Base-by-base conservation (phyloP, 2,113 vertebrate genomes). In the Tonatia bakeri region DNA sequence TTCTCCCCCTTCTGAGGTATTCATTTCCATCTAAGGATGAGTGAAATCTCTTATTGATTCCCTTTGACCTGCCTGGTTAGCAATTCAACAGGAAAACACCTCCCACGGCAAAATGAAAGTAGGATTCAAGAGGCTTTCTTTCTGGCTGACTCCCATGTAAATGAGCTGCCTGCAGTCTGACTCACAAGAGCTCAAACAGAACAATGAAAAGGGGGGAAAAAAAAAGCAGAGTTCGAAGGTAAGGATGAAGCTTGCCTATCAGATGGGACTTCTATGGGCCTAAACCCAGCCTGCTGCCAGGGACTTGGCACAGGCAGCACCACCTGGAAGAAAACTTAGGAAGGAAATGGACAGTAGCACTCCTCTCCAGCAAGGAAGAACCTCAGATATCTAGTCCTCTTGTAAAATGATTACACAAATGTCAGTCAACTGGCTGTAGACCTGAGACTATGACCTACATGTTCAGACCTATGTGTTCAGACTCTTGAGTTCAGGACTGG, bases 141-240 rank as follows among this genome's bases (percentile, higher is more conserved):
- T 85, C 96, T 94, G 97, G 95, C 91, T 95, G 94, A 94, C 94
- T 97, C 94, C 87, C 52, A 96, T 94, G 94, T 94, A 97, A 97
- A 97, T 96, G 91, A 97, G 93, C 91, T 97, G 93, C 89, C 89
- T 96, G 73, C 77, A 97, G 97, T 82, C 91, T 97, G 96, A 97
- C 88, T 97, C 97, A 96, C 5, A 94, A 61, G 80, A 94, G 64
- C 86, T 96, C 88, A 97, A 97, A 94, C 79, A 89, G 73, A 93
- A 97, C 96, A 92, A 92, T 12, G 40, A 26, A 88, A 56, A 47
- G 38, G 24, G 38, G 24, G 20, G 40, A 26, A 72, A 77, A 81
- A 59, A 61, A 77, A 52, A 67, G 40, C 33, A 80, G 2, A 91
- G 79, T 93, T 95, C 5, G 28, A 96, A 95, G 81, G 88, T 90